Percentiles rank a stretch among this genome's conserved stretches.
These are phyloP conservation scores for Odontophorus gujanensis DNA, from an alignment of 2,113 vertebrate genomes.

Conservation along the genomic window DNA sequence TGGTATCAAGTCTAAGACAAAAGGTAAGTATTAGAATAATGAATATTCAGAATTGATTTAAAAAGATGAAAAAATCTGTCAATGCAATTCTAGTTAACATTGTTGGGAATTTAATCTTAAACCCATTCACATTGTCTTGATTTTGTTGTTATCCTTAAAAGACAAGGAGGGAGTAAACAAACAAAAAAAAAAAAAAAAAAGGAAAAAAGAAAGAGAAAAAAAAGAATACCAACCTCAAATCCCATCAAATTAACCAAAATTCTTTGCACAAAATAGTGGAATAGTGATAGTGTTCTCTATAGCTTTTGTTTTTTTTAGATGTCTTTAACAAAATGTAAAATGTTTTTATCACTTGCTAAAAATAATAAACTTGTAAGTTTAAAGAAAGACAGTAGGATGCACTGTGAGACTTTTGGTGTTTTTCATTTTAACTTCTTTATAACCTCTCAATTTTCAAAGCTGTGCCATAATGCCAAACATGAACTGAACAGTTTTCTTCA, in stretches of 20 bases:
- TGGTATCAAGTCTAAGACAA: neutral
- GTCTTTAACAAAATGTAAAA: neutral
- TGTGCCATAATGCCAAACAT: neutral
- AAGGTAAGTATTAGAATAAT: neutral
- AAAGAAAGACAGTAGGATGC: neutral
- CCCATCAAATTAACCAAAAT: neutral
- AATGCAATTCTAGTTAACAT: neutral
- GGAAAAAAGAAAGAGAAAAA: too few species aligned
- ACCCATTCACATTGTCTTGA: neutral
- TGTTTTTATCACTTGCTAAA: neutral
- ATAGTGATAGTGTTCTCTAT: neutral
- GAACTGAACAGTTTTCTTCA: neutral
- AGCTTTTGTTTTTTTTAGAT: neutral
- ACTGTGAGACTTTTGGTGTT: neutral
- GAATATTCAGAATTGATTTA: neutral
- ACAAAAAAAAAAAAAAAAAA: neutral
- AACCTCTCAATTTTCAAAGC: neutral
- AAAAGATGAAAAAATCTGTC: neutral
- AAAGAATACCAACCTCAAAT: neutral
- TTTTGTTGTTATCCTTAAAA: neutral
- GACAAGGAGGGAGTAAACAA: accelerated
- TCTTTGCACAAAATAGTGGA: neutral
- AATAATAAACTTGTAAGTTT: neutral
- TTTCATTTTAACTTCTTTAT: neutral
- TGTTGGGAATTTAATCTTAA: neutral